Conservation (phyloP, 2,797 vertebrate species). For the Coendou prehensilis region DNA sequence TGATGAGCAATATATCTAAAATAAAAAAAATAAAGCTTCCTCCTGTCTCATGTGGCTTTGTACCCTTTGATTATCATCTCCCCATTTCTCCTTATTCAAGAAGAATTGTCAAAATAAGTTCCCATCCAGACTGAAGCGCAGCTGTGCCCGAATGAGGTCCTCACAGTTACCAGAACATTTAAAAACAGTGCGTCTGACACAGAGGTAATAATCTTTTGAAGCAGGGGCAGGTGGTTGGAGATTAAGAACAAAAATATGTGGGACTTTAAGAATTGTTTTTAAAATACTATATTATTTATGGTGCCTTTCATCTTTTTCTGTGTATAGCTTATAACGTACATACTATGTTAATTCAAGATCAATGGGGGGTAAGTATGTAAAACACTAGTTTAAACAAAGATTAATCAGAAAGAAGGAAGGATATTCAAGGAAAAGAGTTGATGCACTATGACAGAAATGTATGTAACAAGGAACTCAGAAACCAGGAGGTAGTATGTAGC, state of each 20-base stretch:
- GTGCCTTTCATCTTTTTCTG: not conserved
- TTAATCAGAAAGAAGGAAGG: not conserved
- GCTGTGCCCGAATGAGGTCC: not conserved
- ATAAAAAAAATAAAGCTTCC: not conserved
- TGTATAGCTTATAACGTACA: not conserved
- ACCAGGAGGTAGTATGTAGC: not conserved
- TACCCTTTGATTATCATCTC: not conserved
- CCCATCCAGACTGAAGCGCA: not conserved
- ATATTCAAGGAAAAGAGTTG: constrained; percentile 16
- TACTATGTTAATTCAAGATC: constrained; percentile 16
- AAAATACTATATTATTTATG: not conserved
- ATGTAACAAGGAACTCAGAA: constrained; percentile 1
- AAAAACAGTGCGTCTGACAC: not conserved
- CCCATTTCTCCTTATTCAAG: not conserved
- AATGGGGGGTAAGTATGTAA: constrained; percentile 12
- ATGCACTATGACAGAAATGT: constrained; percentile 19
- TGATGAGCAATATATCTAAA: not conserved
- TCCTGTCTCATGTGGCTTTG: not conserved
- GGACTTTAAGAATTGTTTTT: not conserved
- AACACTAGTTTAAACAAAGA: constrained; percentile 52
- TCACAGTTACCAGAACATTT: not conserved
- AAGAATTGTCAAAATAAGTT: constrained; percentile 60
- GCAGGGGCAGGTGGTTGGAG: not conserved
- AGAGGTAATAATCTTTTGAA: not conserved
- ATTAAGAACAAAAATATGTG: constrained; percentile 3